Evolutionary conservation across 2,888 invertebrate genomes (phyloP).

Genomic region (Allolobophora icterica): DNA sequence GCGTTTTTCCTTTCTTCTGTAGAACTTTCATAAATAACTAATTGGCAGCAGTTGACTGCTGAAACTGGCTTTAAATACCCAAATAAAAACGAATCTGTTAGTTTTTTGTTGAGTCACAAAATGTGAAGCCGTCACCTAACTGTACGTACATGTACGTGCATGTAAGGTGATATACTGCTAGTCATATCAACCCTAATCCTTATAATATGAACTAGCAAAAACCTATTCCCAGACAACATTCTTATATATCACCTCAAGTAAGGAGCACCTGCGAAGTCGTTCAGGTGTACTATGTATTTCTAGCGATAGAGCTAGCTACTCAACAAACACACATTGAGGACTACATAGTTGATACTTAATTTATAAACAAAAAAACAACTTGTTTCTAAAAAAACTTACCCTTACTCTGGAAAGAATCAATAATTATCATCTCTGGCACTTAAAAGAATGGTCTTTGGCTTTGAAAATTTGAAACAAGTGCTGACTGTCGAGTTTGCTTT

Average conservation of each 20-base stretch:
- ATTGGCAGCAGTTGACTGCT: neutral
- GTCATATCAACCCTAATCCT: neutral
- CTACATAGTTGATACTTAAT: neutral
- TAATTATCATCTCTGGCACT: neutral
- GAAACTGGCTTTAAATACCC: neutral
- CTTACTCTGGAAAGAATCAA: neutral
- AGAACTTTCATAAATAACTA: neutral
- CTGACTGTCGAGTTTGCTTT: no score
- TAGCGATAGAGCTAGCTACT: neutral
- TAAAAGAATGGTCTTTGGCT: neutral
- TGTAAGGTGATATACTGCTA: no score
- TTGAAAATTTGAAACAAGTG: neutral
- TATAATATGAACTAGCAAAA: neutral
- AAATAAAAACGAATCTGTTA: neutral
- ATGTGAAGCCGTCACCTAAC: neutral
- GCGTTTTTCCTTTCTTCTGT: neutral
- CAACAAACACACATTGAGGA: neutral
- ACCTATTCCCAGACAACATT: neutral
- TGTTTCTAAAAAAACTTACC: neutral
- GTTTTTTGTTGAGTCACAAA: neutral
- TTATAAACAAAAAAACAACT: neutral
- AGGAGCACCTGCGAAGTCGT: neutral
- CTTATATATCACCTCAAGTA: no score
- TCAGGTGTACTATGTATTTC: neutral
- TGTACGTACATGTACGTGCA: no score